A percentile compares a stretch with the other conserved stretches of the same genome.
Evolutionary conservation across 2,888 invertebrate genomes (phyloP).

Genomic region (Terebella lapidaria): DNA sequence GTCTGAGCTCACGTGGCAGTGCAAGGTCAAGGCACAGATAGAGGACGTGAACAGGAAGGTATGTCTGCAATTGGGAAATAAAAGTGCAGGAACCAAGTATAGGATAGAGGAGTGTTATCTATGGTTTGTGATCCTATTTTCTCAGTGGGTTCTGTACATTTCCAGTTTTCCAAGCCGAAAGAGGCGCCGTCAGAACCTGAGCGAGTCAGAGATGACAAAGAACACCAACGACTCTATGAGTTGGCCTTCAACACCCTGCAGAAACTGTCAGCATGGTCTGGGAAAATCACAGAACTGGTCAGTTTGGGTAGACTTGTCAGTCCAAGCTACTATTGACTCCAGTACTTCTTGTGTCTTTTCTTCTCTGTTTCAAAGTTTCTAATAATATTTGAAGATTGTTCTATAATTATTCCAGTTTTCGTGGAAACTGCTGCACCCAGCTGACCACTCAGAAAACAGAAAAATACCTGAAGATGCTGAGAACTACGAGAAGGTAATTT

Average conservation of each 20-base stretch:
- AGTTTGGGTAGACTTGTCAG: too few relatives aligned
- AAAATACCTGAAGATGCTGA: slow-evolving; percentile 90
- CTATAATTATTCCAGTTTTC: slow-evolving; percentile 17
- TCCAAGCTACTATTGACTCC: too few relatives aligned
- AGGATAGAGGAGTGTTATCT: too few relatives aligned
- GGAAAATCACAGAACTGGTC: slow-evolving; percentile 63
- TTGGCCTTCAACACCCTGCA: slow-evolving; percentile 85
- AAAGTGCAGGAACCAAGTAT: too few relatives aligned
- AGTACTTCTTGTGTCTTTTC: too few relatives aligned
- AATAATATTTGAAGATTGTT: too few relatives aligned
- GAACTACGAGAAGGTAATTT: slow-evolving; percentile 86
- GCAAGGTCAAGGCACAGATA: neutral
- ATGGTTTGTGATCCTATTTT: too few relatives aligned
- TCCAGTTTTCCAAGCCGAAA: too few relatives aligned
- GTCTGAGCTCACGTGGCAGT: slow-evolving; percentile 17
- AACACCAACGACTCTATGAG: slow-evolving; percentile 64
- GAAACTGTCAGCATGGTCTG: slow-evolving; percentile 89
- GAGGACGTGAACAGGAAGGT: slow-evolving; percentile 53
- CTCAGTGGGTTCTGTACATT: too few relatives aligned
- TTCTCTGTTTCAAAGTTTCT: too few relatives aligned
- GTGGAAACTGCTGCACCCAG: slow-evolving; percentile 94
- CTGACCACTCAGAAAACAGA: slow-evolving; percentile 59
- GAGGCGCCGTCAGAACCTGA: too few relatives aligned
- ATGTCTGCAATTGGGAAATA: too few relatives aligned
- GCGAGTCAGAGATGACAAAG: neutral